A percentile compares a stretch with the other conserved stretches of the same genome.
Evolutionary conservation across 2,888 invertebrate species (phyloP).

Genomic region (Andrena flavipes): DNA sequence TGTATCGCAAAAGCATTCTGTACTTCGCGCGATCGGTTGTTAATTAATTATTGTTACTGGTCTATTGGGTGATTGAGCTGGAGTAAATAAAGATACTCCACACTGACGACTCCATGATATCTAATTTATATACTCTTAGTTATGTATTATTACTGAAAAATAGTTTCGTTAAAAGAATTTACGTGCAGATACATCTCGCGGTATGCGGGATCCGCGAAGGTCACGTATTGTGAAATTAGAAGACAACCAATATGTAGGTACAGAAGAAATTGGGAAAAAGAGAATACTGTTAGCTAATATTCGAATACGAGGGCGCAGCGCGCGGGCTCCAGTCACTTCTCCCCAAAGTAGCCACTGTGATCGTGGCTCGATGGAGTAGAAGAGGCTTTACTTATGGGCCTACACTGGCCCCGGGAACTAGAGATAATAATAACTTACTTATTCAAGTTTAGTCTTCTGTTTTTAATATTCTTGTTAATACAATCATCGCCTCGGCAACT

Average conservation of each 20-base stretch:
- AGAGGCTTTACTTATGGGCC: background rate
- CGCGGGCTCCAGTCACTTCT: background rate
- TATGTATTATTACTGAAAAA: background rate
- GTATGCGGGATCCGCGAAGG: too few relatives aligned
- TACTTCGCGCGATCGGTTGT: too few relatives aligned
- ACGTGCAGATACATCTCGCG: too few relatives aligned
- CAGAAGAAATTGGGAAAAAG: background rate
- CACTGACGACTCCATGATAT: background rate
- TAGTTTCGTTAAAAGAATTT: too few relatives aligned
- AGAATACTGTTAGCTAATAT: slow-evolving; percentile 1
- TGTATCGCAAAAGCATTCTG: background rate
- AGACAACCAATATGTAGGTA: too few relatives aligned
- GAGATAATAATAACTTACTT: background rate
- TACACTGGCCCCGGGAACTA: background rate
- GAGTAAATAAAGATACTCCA: background rate
- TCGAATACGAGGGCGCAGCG: background rate
- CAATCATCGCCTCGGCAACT: background rate
- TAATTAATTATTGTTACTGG: too few relatives aligned
- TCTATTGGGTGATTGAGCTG: background rate
- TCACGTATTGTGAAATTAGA: too few relatives aligned
- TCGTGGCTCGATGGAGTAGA: background rate
- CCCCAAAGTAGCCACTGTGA: background rate
- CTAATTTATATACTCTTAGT: background rate
- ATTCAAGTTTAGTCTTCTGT: background rate
- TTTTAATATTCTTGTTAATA: slow-evolving; percentile 7